Conservation (phyloP, 2,113 vertebrate genomes). For the Sinocyclocheilus anshuiensis region DNA sequence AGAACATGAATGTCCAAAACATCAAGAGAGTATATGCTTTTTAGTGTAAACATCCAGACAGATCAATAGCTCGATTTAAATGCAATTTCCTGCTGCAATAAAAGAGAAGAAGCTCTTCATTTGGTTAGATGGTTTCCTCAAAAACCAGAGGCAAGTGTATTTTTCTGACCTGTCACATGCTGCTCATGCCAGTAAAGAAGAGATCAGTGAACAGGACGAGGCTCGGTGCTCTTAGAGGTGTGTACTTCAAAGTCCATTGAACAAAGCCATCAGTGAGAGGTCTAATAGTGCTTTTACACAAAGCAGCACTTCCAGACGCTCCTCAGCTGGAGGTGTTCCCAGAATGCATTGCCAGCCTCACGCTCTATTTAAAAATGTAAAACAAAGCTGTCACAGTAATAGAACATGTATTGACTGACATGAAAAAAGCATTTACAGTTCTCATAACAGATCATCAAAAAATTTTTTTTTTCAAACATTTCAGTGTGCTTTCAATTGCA, state of each 20-base stretch:
- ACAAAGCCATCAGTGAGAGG: constrained; percentile 15
- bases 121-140: neutral
- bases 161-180: neutral
- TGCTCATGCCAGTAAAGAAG: constrained; percentile 10
- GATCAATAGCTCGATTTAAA: constrained; percentile 32
- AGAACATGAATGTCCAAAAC: constrained; percentile 14
- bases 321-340: constrained; percentile 1
- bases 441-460: too few relatives aligned
- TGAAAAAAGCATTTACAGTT: neutral
- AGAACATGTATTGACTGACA: neutral
- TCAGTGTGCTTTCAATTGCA: too few relatives aligned
- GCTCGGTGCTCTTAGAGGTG: neutral
- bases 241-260: constrained; percentile 25
- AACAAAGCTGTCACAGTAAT: neutral
- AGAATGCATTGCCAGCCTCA: constrained; percentile 3
- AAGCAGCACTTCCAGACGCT: neutral
- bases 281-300: constrained; percentile 12
- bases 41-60: neutral
- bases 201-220: constrained; percentile 6
- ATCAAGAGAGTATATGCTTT: constrained; percentile 6
- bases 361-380: neutral
- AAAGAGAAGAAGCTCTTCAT: neutral
- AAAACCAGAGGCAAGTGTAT: neutral
- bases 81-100: neutral
- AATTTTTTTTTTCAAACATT: too few relatives aligned